A percentile compares a stretch with the other conserved stretches of the same genome.
Conservation (phyloP, 2,888 invertebrate species). For the Trichogramma evanescens region DNA sequence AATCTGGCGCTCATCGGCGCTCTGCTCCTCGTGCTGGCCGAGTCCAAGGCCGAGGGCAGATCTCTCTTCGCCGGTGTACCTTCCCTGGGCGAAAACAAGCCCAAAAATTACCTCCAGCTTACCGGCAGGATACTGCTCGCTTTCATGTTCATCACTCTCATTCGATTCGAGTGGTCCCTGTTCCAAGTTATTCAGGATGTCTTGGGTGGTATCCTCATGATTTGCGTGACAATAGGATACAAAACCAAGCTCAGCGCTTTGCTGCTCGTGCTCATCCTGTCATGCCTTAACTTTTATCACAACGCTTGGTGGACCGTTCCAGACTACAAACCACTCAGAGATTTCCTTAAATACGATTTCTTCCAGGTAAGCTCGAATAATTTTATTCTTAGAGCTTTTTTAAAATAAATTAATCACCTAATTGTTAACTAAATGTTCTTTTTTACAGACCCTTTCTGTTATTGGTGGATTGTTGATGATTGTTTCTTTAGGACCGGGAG, state of each 20-base stretch:
- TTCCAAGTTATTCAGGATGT: constrained; percentile 88
- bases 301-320: constrained; percentile 99
- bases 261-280: constrained; percentile 81
- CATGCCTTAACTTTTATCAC: constrained; percentile 88
- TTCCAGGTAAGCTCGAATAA: constrained; percentile 75
- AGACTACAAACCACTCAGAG: constrained; percentile 88
- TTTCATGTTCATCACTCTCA: constrained; percentile 96
- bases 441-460: constrained; percentile 85
- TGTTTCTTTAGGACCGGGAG: constrained; percentile 95
- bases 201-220: constrained; percentile 88
- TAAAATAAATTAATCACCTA: not conserved
- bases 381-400: constrained; percentile 1
- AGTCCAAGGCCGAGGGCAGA: constrained; percentile 86
- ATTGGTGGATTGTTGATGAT: constrained; percentile 98
- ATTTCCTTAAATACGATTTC: constrained; percentile 99
- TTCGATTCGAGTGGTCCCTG: constrained; percentile 87
- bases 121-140: constrained; percentile 92
- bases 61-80: constrained; percentile 95
- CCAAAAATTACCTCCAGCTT: constrained; percentile 92
- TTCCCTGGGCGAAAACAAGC: constrained; percentile 87
- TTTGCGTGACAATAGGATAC: constrained; percentile 92
- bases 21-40: constrained; percentile 91
- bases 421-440: not conserved
- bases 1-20: constrained; percentile 97
- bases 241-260: constrained; percentile 97